Evolutionary conservation across 2,888 invertebrate genomes (phyloP), one percentile per base, ranked within the genome.

Genomic region (Papilio gigon): DNA sequence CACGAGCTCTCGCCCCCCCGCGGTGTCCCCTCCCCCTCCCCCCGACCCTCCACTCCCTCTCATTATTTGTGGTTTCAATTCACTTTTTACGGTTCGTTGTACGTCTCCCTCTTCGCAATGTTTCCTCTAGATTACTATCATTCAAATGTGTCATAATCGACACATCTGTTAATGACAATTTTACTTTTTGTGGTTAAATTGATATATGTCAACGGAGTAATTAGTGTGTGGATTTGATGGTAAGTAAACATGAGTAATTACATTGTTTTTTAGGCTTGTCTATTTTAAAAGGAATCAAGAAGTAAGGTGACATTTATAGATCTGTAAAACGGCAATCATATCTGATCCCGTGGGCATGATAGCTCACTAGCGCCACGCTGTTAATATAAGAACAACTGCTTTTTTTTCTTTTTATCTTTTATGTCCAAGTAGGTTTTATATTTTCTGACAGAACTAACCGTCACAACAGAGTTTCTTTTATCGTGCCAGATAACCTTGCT

Each of bases 11-110:
- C 80, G 90, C 80, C 91, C 92, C 90, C 90, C 90, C 92, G 90
- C 89, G 77, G 85, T 77, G 87, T 81, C 84, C 84, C 86, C 84
- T 85, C 82, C 77, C 80, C 77, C 75, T 73, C 80, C 89, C 90
- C 91, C 84, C 84, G 85, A 84, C 85, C 82, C 77, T 77, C 78
- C 77, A 78, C 76, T 81, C 85, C 85, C 83, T 81, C 85, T 87
- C 86, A 85, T 90, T 88, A 89, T 90, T 90, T 88, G 92, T 85
- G 90, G 90, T 90, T 91, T 90, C 89, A 90, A 91, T 92, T 89
- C 86, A 80, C 87, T 91, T 91, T 92, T 91, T 92, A 90, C 87
- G 82, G 27, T 40, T 30, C 20, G 44, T 37, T n/a, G 50, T 53
- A 60, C 37, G 50, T 65, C 59, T 50, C 71, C 71, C 65, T 67